A percentile compares a stretch with the other conserved stretches of the same genome.
These are phyloP conservation scores for Erannis defoliaria DNA, from an alignment of 2,888 invertebrate species.

Conservation along the genomic window DNA sequence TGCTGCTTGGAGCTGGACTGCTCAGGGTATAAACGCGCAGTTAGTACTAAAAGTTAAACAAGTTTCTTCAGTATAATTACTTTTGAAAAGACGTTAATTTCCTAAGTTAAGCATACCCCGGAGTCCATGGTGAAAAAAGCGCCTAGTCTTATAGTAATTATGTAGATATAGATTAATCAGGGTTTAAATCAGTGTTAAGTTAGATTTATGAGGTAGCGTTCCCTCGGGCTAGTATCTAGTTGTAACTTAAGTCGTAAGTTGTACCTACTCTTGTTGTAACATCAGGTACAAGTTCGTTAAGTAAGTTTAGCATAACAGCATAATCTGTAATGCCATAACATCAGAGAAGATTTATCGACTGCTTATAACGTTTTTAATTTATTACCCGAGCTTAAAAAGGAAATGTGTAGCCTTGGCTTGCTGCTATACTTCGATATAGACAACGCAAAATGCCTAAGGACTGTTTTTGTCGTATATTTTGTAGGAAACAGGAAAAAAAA, in stretches of 20 bases:
- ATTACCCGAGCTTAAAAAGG: constrained; percentile 2
- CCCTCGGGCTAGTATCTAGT: constrained; percentile 21
- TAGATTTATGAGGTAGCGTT: constrained; percentile 58
- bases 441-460: too few relatives aligned
- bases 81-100: too few relatives aligned
- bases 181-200: constrained; percentile 61
- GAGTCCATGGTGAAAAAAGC: too few relatives aligned
- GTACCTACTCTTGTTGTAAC: constrained; percentile 23
- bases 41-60: too few relatives aligned
- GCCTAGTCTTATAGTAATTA: too few relatives aligned
- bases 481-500: too few relatives aligned
- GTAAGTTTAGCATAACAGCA: constrained; percentile 27
- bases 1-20: too few relatives aligned
- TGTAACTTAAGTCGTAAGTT: neutral
- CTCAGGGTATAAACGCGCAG: too few relatives aligned
- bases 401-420: neutral
- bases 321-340: constrained; percentile 25
- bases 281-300: constrained; percentile 31
- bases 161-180: too few relatives aligned
- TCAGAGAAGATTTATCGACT: constrained; percentile 14
- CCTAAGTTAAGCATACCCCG: too few relatives aligned
- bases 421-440: neutral
- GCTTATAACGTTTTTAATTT: constrained; percentile 17
- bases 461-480: too few relatives aligned
- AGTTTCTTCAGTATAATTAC: too few relatives aligned